A percentile compares a stretch with the other conserved stretches of the same genome.
These are phyloP conservation scores for Noctua comes DNA, from an alignment of 2,888 invertebrate species.

Conservation along the genomic window DNA sequence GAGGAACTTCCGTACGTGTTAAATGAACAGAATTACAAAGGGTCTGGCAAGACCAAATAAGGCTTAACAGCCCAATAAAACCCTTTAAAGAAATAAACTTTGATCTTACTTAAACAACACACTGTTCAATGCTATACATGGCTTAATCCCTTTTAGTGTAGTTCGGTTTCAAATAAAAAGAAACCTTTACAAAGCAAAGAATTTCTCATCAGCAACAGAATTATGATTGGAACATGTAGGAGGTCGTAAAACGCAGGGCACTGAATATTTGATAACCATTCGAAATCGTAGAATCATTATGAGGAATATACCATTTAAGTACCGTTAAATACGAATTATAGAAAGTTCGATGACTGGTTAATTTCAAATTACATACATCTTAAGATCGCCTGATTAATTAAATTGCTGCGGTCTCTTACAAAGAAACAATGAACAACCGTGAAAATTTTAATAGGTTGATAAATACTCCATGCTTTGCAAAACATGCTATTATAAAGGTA, in stretches of 20 bases:
- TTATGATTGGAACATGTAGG: conserved; percentile 20
- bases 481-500: neutral
- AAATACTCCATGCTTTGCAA: conserved; percentile 5
- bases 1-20: conserved; percentile 10
- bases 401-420: conserved; percentile 39
- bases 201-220: conserved; percentile 17
- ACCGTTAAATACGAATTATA: conserved; percentile 53
- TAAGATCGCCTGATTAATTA: conserved; percentile 51
- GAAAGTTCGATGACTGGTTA: conserved; percentile 54
- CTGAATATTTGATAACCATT: conserved; percentile 35
- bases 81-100: neutral
- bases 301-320: conserved; percentile 42
- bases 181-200: conserved; percentile 1
- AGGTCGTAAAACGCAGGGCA: conserved; percentile 18
- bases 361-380: conserved; percentile 50
- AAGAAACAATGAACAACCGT: conserved; percentile 41
- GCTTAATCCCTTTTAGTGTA: neutral
- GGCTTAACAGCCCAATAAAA: conserved; percentile 10
- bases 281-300: conserved; percentile 36
- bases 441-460: conserved; percentile 12
- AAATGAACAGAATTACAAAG: conserved; percentile 4
- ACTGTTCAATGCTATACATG: neutral
- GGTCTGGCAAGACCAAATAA: neutral
- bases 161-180: conserved; percentile 21
- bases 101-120: neutral